Evolutionary conservation across 2,888 invertebrate genomes (phyloP), one percentile per base, ranked within the genome.

Genomic region (Orthosia incerta): DNA sequence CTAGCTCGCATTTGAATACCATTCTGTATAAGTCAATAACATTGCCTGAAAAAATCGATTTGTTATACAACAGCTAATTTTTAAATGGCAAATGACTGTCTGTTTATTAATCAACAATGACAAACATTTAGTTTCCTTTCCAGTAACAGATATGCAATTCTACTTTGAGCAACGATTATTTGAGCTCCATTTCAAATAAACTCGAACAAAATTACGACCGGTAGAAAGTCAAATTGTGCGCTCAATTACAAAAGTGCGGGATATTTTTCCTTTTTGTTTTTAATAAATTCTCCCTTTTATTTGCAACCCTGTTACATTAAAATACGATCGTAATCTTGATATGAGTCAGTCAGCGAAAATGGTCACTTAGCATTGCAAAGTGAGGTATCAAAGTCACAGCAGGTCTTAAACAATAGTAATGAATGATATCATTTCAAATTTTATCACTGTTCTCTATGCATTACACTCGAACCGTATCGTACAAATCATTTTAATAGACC

Each of bases 371-470:
- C 63, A 82, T 55, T 71, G 76, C 72, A 74, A 73, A 80, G 50
- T 74, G 74, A 73, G 74, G 72, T 72, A 72, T 79, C 74, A 73
- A n/a, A 66, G 68, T 73, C 56, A 53, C 76, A 71, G 64, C 57
- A 66, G 61, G 50, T 64, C 71, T 71, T 66, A 51, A 70, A 79
- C 50, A 76, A 82, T 72, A 71, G 72, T 72, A 70, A 70, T 68
- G 70, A 64, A 64, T 84, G 83, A 83, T 69, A 79, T 83, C 79
- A 83, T 76, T 65, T 68, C 71, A 57, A 76, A 74, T 76, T 78
- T 73, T 74, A 74, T 53, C 61, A 59, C 56, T 57, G 31, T 66
- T 81, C 45, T 20, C 63, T 67, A 60, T 63, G 48, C 62, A 78
- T 65, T 53, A 57, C 53, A 69, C 59, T 68, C 39, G 51, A 79